These are phyloP conservation scores for Cosmia pyralina DNA, from an alignment of 2,888 invertebrate genomes.

Conservation along the genomic window DNA sequence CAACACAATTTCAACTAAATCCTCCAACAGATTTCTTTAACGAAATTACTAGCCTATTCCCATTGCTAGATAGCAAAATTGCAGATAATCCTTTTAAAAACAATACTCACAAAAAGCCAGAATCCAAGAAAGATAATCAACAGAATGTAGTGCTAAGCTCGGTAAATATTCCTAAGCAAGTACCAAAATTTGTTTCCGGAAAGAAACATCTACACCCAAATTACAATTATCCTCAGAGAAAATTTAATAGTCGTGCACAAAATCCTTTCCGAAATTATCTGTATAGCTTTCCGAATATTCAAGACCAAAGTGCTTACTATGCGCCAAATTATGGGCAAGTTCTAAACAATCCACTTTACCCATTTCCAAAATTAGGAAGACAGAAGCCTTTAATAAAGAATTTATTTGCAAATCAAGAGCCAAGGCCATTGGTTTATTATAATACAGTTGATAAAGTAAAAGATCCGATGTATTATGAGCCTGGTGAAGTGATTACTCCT, in stretches of 20 bases:
- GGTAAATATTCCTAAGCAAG: slow-evolving; percentile 19
- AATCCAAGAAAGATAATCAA: slow-evolving; percentile 9
- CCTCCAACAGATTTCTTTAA: slow-evolving; percentile 75
- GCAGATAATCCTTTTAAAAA: slow-evolving; percentile 3
- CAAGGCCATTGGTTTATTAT: slow-evolving; percentile 50
- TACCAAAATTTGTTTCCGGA: slow-evolving; percentile 32
- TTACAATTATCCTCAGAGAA: slow-evolving; percentile 36
- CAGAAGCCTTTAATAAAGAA: slow-evolving; percentile 53
- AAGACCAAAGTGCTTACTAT: slow-evolving; percentile 9
- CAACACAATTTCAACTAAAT: slow-evolving; percentile 57
- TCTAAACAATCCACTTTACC: slow-evolving; percentile 28
- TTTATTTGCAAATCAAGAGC: slow-evolving; percentile 42
- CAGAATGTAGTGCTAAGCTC: not conserved
- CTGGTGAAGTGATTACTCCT: slow-evolving; percentile 68
- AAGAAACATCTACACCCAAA: slow-evolving; percentile 32
- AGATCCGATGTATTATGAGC: slow-evolving; percentile 72
- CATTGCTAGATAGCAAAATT: slow-evolving; percentile 65
- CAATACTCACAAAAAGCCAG: not conserved
- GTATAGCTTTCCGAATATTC: slow-evolving; percentile 22
- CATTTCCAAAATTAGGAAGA: slow-evolving; percentile 45
- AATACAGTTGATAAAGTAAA: slow-evolving; percentile 36
- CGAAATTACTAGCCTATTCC: slow-evolving; percentile 79
- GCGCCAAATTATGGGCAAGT: slow-evolving; percentile 10
- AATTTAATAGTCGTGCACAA: slow-evolving; percentile 30
- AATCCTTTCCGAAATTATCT: slow-evolving; percentile 35